A percentile compares a stretch with the other conserved stretches of the same genome.
Conservation (phyloP, 1,140 invertebrate genomes). For the Drosophila orena region DNA sequence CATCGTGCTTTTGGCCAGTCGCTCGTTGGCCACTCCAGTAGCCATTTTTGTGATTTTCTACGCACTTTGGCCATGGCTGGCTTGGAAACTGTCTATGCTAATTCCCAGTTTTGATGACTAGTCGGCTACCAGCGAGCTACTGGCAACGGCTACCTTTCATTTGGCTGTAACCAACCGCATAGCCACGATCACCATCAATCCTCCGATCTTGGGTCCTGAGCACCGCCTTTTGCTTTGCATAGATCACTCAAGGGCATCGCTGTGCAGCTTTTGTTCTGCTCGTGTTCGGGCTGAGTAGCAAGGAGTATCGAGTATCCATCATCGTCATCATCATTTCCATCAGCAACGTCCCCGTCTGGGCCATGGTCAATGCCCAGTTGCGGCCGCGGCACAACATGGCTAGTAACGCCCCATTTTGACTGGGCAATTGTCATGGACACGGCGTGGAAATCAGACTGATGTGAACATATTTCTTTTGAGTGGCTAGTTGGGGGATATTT, state of each 20-base stretch:
- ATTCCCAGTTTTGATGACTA: conserved; percentile 70
- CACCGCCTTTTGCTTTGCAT: conserved; percentile 56
- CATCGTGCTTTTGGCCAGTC: conserved; percentile 7
- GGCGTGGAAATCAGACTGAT: conserved; percentile 34
- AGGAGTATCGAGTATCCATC: conserved; percentile 12
- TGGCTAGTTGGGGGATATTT: not conserved
- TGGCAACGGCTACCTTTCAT: conserved; percentile 66
- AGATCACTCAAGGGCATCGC: conserved; percentile 73
- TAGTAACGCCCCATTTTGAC: conserved; percentile 56
- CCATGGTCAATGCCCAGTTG: conserved; percentile 61
- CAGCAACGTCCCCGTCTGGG: conserved; percentile 29
- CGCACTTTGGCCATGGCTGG: conserved; percentile 78
- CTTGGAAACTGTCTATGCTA: conserved; percentile 69
- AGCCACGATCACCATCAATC: conserved; percentile 65
- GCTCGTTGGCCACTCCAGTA: conserved; percentile 60
- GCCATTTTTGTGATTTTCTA: conserved; percentile 82
- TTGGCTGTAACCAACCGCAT: conserved; percentile 53
- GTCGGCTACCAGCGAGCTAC: conserved; percentile 61
- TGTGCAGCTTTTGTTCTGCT: conserved; percentile 56
- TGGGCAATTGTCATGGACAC: conserved; percentile 64
- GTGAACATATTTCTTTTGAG: conserved; percentile 25
- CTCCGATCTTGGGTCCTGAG: conserved; percentile 5
- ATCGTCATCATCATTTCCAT: conserved; percentile 20
- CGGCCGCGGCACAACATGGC: conserved; percentile 43
- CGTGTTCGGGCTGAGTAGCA: conserved; percentile 29